Conservation (phyloP, 64 coral and sea anemone genomes). For the Catalaphyllia jardinei region DNA sequence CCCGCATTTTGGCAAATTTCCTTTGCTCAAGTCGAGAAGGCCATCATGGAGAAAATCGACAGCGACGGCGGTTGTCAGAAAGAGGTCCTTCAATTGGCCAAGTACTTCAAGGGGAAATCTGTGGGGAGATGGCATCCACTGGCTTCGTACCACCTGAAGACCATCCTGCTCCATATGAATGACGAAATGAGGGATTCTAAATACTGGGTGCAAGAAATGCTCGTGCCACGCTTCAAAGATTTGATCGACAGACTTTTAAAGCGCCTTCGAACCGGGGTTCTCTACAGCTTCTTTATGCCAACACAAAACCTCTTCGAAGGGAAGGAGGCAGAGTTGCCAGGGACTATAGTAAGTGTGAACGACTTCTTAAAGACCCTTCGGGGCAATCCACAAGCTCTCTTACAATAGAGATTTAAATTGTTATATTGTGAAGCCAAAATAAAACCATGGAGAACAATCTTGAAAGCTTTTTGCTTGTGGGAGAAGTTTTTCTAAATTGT, state of each 20-base stretch:
- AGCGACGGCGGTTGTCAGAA: constrained; percentile 18
- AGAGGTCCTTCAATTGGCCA: constrained; percentile 53
- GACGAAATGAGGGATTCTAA: background rate
- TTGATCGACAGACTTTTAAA: constrained; percentile 20
- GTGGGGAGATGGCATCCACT: background rate
- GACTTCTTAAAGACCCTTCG: constrained; percentile 21
- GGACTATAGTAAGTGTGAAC: background rate
- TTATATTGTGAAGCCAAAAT: no score
- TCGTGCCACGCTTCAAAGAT: constrained; percentile 10
- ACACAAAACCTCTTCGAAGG: background rate
- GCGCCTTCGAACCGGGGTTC: background rate
- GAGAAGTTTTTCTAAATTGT: no score
- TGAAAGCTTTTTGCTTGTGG: no score
- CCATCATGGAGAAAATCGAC: constrained; percentile 35
- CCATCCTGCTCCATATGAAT: constrained; percentile 32
- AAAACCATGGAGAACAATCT: no score
- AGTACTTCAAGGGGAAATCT: constrained; percentile 31
- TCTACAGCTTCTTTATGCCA: constrained; percentile 12
- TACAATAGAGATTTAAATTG: no score
- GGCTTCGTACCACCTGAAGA: constrained; percentile 21
- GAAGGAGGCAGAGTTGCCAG: background rate
- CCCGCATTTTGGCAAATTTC: constrained; percentile 39
- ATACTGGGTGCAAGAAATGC: constrained; percentile 3
- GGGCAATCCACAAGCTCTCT: background rate
- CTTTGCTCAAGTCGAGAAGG: constrained; percentile 18